phyloP scores from a whole-genome alignment of 2,113 vertebrate species.

The Gambusia affinis region DNA sequence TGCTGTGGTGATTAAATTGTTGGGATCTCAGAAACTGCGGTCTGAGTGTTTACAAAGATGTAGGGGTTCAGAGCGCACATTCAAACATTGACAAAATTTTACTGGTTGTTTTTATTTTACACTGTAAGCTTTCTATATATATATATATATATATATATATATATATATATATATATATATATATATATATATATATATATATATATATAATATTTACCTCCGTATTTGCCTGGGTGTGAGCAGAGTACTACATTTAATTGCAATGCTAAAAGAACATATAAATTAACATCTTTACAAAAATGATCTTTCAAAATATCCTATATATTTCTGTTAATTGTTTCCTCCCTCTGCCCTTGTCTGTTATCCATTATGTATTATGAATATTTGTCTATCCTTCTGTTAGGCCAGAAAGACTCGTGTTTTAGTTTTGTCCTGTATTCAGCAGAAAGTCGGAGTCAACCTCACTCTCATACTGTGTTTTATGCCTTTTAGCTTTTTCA shows the following conservation, averaged over 20 bases:
- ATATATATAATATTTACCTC: not conserved
- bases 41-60: not conserved
- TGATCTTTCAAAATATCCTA: not conserved
- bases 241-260: not conserved
- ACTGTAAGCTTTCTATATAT: not conserved
- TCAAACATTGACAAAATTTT: not conserved
- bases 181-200: not conserved
- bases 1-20: slow-evolving; percentile 30
- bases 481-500: too few relatives aligned
- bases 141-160: not conserved
- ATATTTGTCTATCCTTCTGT: slow-evolving; percentile 23
- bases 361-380: slow-evolving; percentile 11
- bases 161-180: not conserved
- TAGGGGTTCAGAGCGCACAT: not conserved
- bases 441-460: too few relatives aligned
- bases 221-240: not conserved
- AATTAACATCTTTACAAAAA: not conserved
- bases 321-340: not conserved
- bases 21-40: slow-evolving; percentile 1
- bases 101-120: not conserved
- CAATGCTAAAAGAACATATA: not conserved
- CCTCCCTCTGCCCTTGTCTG: not conserved
- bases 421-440: too few relatives aligned
- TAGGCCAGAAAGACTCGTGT: too few relatives aligned
- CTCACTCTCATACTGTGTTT: too few relatives aligned